Percentiles rank a stretch among this genome's conserved stretches.
Conservation (phyloP, 2,797 vertebrate genomes). For the Nyctibius grandis region DNA sequence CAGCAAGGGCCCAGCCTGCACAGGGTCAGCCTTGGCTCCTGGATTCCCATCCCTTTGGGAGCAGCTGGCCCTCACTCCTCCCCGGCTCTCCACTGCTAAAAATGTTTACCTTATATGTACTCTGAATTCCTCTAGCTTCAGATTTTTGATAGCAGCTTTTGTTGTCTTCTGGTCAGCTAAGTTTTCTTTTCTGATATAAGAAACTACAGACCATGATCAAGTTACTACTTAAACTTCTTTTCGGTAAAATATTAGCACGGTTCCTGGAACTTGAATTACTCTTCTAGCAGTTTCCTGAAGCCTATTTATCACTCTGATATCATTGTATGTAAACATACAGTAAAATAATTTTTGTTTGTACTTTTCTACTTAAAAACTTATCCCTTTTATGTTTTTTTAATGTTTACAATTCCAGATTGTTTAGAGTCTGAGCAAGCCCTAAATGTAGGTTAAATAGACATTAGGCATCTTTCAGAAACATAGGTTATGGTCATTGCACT, state of each 20-base stretch:
- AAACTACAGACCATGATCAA: not conserved
- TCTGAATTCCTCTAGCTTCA: not conserved
- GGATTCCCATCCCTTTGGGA: not conserved
- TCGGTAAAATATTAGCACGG: not conserved
- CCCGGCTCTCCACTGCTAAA: not conserved
- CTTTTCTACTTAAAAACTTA: not conserved
- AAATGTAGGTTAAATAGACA: not conserved
- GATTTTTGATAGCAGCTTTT: not conserved
- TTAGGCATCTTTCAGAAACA: not conserved
- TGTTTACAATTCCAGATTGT: not conserved
- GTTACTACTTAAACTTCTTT: not conserved
- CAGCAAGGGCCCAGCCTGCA: fast-evolving
- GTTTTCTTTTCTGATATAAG: not conserved
- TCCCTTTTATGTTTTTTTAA: too few relatives aligned
- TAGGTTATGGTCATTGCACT: not conserved
- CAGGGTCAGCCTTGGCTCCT: not conserved
- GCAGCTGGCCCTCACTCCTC: not conserved
- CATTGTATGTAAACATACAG: not conserved
- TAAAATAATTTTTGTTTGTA: not conserved
- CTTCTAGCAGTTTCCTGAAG: not conserved
- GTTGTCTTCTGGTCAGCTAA: not conserved
- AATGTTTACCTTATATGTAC: not conserved
- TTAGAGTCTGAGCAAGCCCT: not conserved
- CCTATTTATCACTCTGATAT: not conserved
- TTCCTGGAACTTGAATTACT: not conserved